These are phyloP conservation scores for Etheostoma spectabile DNA, from an alignment of 2,113 vertebrate species.

Conservation along the genomic window DNA sequence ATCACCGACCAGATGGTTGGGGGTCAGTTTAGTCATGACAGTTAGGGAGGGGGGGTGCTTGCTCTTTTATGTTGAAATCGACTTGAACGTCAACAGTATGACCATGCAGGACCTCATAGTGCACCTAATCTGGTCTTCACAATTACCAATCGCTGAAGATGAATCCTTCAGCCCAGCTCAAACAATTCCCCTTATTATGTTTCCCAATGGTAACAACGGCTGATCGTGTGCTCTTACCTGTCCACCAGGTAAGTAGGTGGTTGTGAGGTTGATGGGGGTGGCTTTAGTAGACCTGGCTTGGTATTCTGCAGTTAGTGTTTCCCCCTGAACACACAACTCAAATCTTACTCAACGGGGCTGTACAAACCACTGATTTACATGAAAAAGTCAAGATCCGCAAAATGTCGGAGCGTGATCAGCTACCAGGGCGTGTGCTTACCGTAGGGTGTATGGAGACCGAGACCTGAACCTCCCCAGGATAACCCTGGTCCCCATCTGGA, in stretches of 20 bases:
- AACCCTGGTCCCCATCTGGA: conserved; percentile 93
- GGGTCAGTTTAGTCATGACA: no score
- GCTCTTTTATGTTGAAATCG: no score
- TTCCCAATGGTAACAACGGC: background rate
- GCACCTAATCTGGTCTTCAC: no score
- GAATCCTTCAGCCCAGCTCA: no score
- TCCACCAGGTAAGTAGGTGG: conserved; percentile 95
- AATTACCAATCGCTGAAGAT: no score
- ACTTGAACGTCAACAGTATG: no score
- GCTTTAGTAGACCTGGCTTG: conserved; percentile 86
- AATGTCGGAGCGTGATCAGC: background rate
- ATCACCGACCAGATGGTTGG: no score
- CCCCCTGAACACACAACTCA: conserved; percentile 61
- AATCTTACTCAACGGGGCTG: background rate
- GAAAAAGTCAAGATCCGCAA: background rate
- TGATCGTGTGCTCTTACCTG: conserved; percentile 83
- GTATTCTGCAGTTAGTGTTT: conserved; percentile 88
- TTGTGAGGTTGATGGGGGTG: conserved; percentile 95
- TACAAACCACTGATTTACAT: background rate
- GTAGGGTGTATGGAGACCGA: conserved; percentile 90
- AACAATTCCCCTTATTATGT: no score
- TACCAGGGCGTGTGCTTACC: conserved; percentile 41
- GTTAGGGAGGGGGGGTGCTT: no score
- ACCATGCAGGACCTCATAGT: no score
- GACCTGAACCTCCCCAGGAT: conserved; percentile 91